Percentiles rank a stretch among this genome's conserved stretches.
These are phyloP conservation scores for Avahi laniger DNA, from an alignment of 2,797 vertebrate genomes.

Conservation along the genomic window DNA sequence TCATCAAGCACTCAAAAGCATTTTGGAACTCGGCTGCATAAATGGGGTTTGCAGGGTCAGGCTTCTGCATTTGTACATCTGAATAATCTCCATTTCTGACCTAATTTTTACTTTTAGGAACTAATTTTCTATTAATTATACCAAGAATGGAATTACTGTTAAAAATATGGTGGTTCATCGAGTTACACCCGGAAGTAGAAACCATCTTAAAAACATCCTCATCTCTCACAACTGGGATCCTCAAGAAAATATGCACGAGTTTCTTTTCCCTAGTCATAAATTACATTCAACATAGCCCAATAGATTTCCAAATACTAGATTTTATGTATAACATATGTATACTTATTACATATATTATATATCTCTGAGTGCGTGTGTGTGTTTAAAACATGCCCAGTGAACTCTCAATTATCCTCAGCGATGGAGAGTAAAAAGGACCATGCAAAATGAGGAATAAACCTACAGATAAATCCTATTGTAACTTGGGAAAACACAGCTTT, in stretches of 20 bases:
- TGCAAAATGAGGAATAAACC: background rate
- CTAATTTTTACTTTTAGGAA: conserved; percentile 72
- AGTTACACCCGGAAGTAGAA: conserved; percentile 73
- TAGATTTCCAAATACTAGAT: conserved; percentile 54
- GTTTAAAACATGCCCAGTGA: background rate
- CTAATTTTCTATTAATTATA: conserved; percentile 70
- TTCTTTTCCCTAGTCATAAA: conserved; percentile 30
- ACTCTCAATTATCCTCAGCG: background rate
- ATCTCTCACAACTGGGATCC: background rate
- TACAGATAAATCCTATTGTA: background rate
- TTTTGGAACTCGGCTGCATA: conserved; percentile 79
- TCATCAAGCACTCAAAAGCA: conserved; percentile 79
- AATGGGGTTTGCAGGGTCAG: conserved; percentile 75
- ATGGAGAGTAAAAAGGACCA: background rate
- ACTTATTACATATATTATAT: background rate
- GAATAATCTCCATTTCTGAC: conserved; percentile 76
- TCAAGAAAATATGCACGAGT: conserved; percentile 24
- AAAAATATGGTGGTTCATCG: conserved; percentile 71
- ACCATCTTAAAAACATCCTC: conserved; percentile 49
- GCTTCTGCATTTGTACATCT: conserved; percentile 75
- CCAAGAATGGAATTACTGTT: conserved; percentile 74
- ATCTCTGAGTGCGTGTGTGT: background rate
- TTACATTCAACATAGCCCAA: conserved; percentile 53
- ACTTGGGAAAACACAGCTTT: background rate
- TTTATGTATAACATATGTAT: background rate